These are phyloP conservation scores for Atlantisia rogersi DNA, from an alignment of 2,113 vertebrate genomes.

Conservation along the genomic window DNA sequence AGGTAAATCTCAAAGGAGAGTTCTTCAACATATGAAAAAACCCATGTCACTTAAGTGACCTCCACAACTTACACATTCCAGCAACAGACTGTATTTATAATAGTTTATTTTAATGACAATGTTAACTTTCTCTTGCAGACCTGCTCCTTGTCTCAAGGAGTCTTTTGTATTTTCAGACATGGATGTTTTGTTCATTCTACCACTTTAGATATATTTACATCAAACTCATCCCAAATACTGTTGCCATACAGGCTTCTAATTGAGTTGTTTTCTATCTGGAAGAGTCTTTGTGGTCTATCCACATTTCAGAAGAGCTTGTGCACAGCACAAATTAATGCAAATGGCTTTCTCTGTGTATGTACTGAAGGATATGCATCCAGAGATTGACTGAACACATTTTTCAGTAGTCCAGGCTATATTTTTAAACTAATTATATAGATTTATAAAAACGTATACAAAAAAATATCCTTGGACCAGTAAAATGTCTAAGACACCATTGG, in stretches of 20 bases:
- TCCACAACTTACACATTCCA: background rate
- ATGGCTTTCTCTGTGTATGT: background rate
- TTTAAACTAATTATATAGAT: constrained; percentile 28
- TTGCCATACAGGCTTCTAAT: background rate
- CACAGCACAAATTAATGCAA: constrained; percentile 60
- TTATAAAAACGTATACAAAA: constrained; percentile 11
- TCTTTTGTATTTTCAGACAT: background rate
- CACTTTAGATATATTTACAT: background rate
- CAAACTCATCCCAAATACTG: background rate
- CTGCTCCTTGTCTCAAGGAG: background rate
- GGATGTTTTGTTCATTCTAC: background rate
- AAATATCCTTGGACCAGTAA: background rate
- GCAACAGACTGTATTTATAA: background rate
- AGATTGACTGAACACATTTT: background rate
- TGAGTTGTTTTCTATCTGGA: background rate
- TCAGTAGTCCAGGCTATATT: background rate
- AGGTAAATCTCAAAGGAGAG: constrained; percentile 3
- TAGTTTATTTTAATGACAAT: background rate
- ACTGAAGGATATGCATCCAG: background rate
- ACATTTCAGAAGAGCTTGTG: constrained; percentile 55
- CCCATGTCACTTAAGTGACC: background rate
- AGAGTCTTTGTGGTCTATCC: background rate
- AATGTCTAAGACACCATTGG: background rate
- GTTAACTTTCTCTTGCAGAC: background rate
- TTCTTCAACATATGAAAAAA: background rate